These are phyloP conservation scores for Tetropium fuscum DNA, from an alignment of 2,888 invertebrate genomes.

Conservation along the genomic window DNA sequence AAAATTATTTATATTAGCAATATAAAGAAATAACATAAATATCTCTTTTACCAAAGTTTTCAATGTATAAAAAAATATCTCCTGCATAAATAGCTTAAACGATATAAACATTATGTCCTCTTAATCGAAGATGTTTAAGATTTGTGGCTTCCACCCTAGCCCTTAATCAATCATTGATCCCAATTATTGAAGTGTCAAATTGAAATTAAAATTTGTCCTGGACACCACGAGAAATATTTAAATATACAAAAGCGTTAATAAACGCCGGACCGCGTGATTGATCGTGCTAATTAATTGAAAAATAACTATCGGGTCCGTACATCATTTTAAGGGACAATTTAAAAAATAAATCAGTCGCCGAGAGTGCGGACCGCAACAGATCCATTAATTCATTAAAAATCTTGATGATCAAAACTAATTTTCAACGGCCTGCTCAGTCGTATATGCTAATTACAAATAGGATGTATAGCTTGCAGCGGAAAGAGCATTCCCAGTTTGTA, in stretches of 20 bases:
- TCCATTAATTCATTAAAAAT: constrained; percentile 45
- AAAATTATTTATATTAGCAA: no score
- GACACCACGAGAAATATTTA: not conserved
- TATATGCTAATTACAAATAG: constrained; percentile 65
- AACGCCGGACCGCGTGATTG: constrained; percentile 21
- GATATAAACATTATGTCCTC: no score
- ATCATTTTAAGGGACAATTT: constrained; percentile 17
- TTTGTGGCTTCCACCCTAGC: no score
- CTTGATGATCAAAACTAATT: constrained; percentile 62
- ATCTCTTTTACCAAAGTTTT: no score
- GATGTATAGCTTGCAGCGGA: constrained; percentile 63
- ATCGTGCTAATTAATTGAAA: constrained; percentile 22
- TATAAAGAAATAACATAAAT: no score
- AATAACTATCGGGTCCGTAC: constrained; percentile 21
- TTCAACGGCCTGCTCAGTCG: constrained; percentile 59
- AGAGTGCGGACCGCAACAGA: constrained; percentile 6
- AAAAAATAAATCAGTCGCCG: constrained; percentile 24
- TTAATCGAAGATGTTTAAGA: no score
- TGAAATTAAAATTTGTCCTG: not conserved
- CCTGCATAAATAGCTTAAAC: no score
- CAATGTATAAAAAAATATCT: no score
- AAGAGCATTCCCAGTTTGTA: constrained; percentile 63
- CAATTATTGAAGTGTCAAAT: no score
- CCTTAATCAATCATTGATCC: no score
- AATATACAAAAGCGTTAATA: not conserved